Evolutionary conservation across 1,140 invertebrate genomes (phyloP), one percentile per base, ranked within the genome.

Genomic region (Forficula auricularia): DNA sequence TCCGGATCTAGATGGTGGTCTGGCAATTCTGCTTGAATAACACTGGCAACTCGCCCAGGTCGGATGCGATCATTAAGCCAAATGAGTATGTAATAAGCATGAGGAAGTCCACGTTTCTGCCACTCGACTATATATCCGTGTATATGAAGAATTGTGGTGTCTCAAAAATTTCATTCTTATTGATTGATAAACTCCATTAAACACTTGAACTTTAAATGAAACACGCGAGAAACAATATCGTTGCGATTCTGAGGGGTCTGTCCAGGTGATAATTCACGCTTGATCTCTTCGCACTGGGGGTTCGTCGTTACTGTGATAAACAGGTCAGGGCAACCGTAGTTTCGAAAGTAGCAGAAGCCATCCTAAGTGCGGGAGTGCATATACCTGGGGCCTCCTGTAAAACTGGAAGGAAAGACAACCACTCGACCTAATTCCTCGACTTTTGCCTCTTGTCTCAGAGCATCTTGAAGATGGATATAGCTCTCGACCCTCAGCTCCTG

Each of bases 21-120:
- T 27, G 70, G 67, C 42, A 74, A 61, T 61, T 72, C 67, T 3
- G 65, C 68, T 32, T 44, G 65, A 46, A 71, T 65, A 12, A 68
- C 49, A 19, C 56, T 44, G 55, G 70, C 66, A 43, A 68, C 64
- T 4, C 59, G 30, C 41, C 60, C 49, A 27, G 58, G 53, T 1
- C 9, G 41, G 35, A 65, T 58, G 54, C 49, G 62, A 3, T 57
- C 43, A n/a, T 52, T 47, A 42, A 61, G 54, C 57, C 55, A 66
- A 13, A 70, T 15, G 13, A 71, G 48, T 43, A 70, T 62, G 49
- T 69, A 67, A n/a, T n/a, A n/a, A 6, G 54, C 56, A 61, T 72
- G 68, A 6, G 62, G 53, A 18, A 59, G 47, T 22, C 55, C 54
- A 45, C 41, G 34, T 48, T 59, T 49, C 42, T 52, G 44, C 46